Conservation (phyloP, 2,797 vertebrate species). For the Linurgus olivaceus region DNA sequence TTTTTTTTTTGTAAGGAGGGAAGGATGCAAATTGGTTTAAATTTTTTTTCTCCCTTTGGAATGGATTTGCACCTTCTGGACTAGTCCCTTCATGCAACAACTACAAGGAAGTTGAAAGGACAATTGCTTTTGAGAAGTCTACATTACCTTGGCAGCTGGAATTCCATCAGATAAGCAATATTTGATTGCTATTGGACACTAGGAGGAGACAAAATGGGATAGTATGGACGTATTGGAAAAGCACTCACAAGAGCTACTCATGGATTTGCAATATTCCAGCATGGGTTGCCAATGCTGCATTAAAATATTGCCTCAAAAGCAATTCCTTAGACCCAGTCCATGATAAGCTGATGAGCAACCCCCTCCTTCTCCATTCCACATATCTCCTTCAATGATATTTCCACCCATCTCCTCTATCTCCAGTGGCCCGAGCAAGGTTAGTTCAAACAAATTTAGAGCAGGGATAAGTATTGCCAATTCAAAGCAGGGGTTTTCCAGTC, state of each 20-base stretch:
- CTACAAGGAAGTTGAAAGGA: not conserved
- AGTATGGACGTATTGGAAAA: conserved; percentile 56
- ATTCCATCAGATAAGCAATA: conserved; percentile 54
- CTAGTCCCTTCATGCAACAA: accelerated
- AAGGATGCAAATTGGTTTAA: not conserved
- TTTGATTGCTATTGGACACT: conserved; percentile 55
- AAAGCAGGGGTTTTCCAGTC: not conserved
- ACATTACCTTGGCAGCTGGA: conserved; percentile 27
- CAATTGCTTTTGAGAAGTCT: not conserved
- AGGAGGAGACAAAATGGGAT: conserved; percentile 16
- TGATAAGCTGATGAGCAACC: not conserved
- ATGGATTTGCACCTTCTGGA: not conserved
- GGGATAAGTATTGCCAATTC: not conserved
- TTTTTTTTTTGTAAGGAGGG: accelerated
- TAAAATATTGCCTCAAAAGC: conserved; percentile 61
- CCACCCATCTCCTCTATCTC: not conserved
- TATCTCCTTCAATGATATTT: not conserved
- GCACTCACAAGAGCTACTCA: conserved; percentile 27
- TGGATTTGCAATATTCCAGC: conserved; percentile 53
- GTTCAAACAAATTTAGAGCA: conserved; percentile 11
- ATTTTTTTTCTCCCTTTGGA: not conserved
- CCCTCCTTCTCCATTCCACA: not conserved
- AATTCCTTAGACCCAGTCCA: not conserved
- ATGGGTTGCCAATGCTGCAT: conserved; percentile 33
- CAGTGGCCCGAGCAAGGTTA: not conserved